Evolutionary conservation across 23 tunicate genomes (phyloP).

Genomic region (Halocynthia roretzi): DNA sequence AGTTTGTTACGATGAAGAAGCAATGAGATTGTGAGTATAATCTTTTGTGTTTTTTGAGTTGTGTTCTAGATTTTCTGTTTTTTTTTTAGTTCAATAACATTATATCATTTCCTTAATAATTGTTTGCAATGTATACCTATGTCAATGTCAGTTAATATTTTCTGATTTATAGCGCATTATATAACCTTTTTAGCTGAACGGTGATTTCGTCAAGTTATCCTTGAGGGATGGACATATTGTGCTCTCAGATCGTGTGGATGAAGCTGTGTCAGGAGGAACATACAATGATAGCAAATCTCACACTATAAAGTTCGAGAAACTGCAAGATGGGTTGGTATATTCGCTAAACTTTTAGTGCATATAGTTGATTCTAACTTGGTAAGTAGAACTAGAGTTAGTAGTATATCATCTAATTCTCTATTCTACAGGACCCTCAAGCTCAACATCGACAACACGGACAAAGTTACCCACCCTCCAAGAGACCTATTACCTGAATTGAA

Average conservation of each 20-base stretch:
- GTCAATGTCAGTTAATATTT: too few relatives aligned
- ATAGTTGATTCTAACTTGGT: not conserved
- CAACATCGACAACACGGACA: conserved; percentile 9
- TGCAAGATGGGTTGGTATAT: conserved; percentile 8
- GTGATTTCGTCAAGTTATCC: not conserved
- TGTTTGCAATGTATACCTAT: too few relatives aligned
- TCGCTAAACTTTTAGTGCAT: not conserved
- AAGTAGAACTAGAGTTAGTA: not conserved
- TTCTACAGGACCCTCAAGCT: not conserved
- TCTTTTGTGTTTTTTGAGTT: too few relatives aligned
- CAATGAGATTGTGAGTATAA: too few relatives aligned
- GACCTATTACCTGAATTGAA: not conserved
- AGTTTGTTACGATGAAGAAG: too few relatives aligned
- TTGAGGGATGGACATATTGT: conserved; percentile 17
- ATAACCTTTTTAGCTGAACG: conserved; percentile 2
- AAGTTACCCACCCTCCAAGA: not conserved
- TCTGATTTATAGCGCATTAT: too few relatives aligned
- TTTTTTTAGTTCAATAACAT: too few relatives aligned
- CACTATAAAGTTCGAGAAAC: conserved; percentile 11
- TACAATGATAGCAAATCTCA: conserved; percentile 30
- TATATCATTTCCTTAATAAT: too few relatives aligned
- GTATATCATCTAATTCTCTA: not conserved
- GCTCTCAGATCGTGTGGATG: not conserved
- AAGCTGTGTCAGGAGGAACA: not conserved
- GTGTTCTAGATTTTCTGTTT: too few relatives aligned